phyloP scores from a whole-genome alignment of 2,888 invertebrate genomes.

The Xanthorhoe designata region DNA sequence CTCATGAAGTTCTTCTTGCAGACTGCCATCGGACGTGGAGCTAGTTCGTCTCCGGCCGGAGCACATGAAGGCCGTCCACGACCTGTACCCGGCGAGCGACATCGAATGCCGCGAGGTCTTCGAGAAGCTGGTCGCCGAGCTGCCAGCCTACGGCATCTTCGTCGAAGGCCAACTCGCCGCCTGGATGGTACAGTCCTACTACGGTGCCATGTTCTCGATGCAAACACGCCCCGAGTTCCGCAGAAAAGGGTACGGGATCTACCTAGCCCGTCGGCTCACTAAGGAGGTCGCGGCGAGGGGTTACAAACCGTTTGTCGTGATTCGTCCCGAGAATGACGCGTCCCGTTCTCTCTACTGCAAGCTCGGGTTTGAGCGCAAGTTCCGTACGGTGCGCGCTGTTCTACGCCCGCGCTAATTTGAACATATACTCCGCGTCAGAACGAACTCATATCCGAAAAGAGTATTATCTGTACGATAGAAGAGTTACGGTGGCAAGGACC shows the following conservation, averaged over 20 bases:
- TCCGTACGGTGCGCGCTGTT: slow-evolving; percentile 92
- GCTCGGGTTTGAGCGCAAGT: slow-evolving; percentile 92
- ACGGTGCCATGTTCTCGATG: slow-evolving; percentile 97
- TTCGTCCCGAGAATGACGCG: slow-evolving; percentile 93
- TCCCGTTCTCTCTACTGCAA: slow-evolving; percentile 93
- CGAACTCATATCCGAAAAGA: neutral
- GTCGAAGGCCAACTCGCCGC: slow-evolving; percentile 91
- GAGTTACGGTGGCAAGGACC: neutral
- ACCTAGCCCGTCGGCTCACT: slow-evolving; percentile 88
- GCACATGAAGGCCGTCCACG: slow-evolving; percentile 93
- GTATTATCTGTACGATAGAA: neutral
- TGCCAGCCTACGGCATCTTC: slow-evolving; percentile 94
- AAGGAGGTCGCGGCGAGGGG: slow-evolving; percentile 89
- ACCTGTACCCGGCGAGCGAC: slow-evolving; percentile 94
- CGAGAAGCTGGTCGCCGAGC: slow-evolving; percentile 90
- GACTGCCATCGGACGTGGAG: slow-evolving; percentile 89
- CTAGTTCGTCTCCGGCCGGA: slow-evolving; percentile 91
- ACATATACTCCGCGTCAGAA: slow-evolving; percentile 28
- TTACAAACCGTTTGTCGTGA: slow-evolving; percentile 94
- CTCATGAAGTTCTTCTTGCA: slow-evolving; percentile 45
- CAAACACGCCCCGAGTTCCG: slow-evolving; percentile 92
- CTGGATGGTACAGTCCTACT: slow-evolving; percentile 96
- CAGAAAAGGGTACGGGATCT: slow-evolving; percentile 90
- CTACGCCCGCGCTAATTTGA: slow-evolving; percentile 84
- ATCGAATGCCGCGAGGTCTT: slow-evolving; percentile 94